Evolutionary conservation across 1,140 invertebrate genomes (phyloP).

Genomic region (Drosophila sulfurigaster): DNA sequence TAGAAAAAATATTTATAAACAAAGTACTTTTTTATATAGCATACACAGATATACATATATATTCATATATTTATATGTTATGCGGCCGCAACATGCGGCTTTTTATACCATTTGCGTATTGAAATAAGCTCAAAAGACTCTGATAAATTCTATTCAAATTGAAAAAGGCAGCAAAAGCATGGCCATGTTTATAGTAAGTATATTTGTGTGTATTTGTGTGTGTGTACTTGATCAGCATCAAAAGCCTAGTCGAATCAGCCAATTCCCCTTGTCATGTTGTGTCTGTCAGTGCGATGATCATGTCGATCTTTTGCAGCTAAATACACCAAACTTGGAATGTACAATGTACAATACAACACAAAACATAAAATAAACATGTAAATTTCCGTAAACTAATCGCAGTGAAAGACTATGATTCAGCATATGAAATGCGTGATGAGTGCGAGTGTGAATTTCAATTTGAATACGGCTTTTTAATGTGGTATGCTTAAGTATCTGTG

Average conservation of each 20-base stretch:
- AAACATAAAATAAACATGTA: neutral
- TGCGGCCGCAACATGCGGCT: neutral
- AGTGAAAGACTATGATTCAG: neutral
- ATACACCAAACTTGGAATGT: slow-evolving; percentile 5
- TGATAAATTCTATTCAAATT: neutral
- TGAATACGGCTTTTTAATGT: neutral
- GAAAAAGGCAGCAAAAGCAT: neutral
- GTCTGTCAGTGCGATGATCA: neutral
- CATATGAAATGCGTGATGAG: neutral
- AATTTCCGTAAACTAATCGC: neutral
- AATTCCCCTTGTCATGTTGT: neutral
- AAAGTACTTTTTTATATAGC: slow-evolving; percentile 9
- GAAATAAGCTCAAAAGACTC: neutral
- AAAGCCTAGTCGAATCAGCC: neutral
- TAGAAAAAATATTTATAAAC: slow-evolving; percentile 22
- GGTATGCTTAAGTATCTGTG: neutral
- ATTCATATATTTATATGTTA: neutral
- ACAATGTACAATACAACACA: neutral
- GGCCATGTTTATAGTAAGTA: neutral
- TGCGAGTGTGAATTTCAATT: neutral
- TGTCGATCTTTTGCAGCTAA: neutral
- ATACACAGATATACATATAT: too few relatives aligned
- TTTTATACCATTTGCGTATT: slow-evolving; percentile 6
- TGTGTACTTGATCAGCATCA: neutral
- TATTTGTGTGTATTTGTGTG: neutral